Percentiles rank a stretch among this genome's conserved stretches.
Evolutionary conservation across 2,797 vertebrate species (phyloP).

Genomic region (Hapalemur alaotrensis): DNA sequence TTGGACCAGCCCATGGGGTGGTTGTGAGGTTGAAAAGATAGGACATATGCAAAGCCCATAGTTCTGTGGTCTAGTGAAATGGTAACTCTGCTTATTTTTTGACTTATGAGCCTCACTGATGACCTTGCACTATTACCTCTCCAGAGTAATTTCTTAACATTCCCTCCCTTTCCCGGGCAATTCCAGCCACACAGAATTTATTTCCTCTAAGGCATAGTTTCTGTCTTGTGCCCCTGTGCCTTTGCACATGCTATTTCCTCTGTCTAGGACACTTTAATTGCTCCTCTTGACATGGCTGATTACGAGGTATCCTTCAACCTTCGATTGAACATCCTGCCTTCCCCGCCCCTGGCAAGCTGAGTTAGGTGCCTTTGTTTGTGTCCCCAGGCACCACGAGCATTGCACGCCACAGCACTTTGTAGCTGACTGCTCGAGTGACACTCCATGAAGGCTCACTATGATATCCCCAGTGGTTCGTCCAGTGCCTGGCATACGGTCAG

Average conservation of each 20-base stretch:
- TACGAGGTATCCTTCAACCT: neutral
- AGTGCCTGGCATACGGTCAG: neutral
- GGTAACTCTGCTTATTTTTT: neutral
- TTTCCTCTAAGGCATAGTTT: neutral
- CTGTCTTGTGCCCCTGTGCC: neutral
- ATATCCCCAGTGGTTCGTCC: neutral
- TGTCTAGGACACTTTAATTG: neutral
- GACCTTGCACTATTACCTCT: neutral
- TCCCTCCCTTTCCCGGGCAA: too few species aligned
- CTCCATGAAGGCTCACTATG: neutral
- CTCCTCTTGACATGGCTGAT: neutral
- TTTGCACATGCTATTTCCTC: neutral
- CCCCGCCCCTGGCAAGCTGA: neutral
- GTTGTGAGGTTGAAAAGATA: neutral
- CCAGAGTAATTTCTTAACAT: neutral
- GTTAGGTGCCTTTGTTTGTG: rapidly evolving
- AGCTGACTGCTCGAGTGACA: rapidly evolving
- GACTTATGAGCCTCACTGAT: neutral
- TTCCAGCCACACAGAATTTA: neutral
- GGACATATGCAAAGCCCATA: neutral
- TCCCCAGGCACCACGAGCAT: rapidly evolving
- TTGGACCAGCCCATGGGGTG: neutral
- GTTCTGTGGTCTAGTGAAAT: neutral
- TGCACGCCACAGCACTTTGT: too few species aligned
- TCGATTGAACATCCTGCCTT: neutral